Evolutionary conservation across 2,888 invertebrate species (phyloP).

Genomic region (Ganaspis brasiliensis): DNA sequence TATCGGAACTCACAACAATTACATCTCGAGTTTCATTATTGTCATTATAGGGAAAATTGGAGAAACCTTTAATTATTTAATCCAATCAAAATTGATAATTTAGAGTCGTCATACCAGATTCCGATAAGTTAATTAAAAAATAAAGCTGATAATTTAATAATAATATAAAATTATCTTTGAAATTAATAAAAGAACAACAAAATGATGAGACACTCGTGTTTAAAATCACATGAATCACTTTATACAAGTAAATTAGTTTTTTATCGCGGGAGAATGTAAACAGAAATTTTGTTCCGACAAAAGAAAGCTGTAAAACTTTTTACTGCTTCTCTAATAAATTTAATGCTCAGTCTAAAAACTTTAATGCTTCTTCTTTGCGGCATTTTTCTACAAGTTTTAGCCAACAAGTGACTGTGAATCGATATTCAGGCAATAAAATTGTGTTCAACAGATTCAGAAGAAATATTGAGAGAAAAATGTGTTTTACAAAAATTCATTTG

Average conservation of each 20-base stretch:
- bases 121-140: too few species aligned
- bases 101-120: too few species aligned
- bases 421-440: not conserved
- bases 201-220: not conserved
- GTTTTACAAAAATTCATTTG: too few species aligned
- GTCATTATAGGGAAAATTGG: not conserved
- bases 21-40: not conserved
- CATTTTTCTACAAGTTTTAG: not conserved
- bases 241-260: not conserved
- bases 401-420: not conserved
- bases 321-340: slow-evolving; percentile 32
- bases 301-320: slow-evolving; percentile 35
- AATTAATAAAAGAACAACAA: not conserved
- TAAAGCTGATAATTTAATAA: too few species aligned
- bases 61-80: not conserved
- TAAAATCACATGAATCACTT: slow-evolving; percentile 5
- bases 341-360: slow-evolving; percentile 11
- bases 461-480: too few species aligned
- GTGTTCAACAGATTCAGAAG: not conserved
- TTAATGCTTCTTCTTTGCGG: slow-evolving; percentile 1
- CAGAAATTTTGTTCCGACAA: slow-evolving; percentile 26
- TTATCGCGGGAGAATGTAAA: slow-evolving; percentile 28
- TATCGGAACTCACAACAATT: not conserved
- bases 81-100: too few species aligned
- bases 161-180: not conserved